Evolutionary conservation across 2,888 invertebrate genomes (phyloP).

Genomic region (Parochlus steinenii): DNA sequence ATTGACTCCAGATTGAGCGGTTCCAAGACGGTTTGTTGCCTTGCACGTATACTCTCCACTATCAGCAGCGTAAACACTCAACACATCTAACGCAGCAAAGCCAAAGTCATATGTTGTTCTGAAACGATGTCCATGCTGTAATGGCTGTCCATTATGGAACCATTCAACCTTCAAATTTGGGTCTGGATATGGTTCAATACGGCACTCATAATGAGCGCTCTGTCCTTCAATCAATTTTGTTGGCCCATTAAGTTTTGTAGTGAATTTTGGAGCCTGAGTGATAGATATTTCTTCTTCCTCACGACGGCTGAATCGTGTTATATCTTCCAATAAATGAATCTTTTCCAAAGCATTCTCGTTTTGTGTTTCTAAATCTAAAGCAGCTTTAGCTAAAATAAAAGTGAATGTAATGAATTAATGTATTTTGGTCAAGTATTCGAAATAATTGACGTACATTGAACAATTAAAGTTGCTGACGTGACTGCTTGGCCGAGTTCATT

Average conservation of each 20-base stretch:
- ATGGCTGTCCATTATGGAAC: constrained; percentile 83
- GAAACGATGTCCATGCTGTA: constrained; percentile 78
- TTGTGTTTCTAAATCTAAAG: constrained; percentile 73
- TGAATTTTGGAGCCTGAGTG: constrained; percentile 70
- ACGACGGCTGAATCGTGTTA: constrained; percentile 57
- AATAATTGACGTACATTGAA: constrained; percentile 58
- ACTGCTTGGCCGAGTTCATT: constrained; percentile 91
- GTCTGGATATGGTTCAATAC: constrained; percentile 85
- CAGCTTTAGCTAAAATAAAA: constrained; percentile 52
- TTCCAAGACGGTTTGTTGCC: constrained; percentile 72
- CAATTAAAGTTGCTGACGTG: constrained; percentile 79
- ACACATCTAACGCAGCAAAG: constrained; percentile 87
- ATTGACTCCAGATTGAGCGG: constrained; percentile 64
- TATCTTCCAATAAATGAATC: constrained; percentile 71
- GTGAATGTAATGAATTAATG: not conserved
- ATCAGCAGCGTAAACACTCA: constrained; percentile 87
- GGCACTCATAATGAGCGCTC: constrained; percentile 83
- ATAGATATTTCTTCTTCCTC: constrained; percentile 67
- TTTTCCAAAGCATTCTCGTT: constrained; percentile 79
- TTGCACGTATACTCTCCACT: constrained; percentile 82
- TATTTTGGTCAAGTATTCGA: no score
- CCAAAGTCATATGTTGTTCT: constrained; percentile 93
- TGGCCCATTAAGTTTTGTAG: constrained; percentile 73
- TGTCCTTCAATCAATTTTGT: constrained; percentile 72
- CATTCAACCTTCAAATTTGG: constrained; percentile 78